These are phyloP conservation scores for Umimayanthus kanabou DNA, from an alignment of 92 coral and sea anemone species.

Conservation along the genomic window DNA sequence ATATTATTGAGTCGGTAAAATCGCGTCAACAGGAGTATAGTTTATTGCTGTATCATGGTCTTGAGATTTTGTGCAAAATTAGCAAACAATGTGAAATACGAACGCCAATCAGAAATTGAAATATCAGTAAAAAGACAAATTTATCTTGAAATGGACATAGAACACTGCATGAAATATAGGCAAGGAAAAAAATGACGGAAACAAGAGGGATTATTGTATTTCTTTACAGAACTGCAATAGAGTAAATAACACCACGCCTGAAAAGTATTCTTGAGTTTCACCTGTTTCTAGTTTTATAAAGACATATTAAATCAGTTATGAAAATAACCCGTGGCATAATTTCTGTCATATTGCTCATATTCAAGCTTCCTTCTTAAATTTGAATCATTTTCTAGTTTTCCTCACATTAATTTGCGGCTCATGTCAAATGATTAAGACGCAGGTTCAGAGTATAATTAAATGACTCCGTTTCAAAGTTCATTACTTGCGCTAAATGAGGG, in stretches of 20 bases:
- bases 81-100: not conserved
- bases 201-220: not conserved
- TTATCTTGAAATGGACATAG: not conserved
- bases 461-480: slow-evolving; percentile 22
- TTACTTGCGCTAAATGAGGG: slow-evolving; percentile 27
- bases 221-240: not conserved
- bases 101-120: no score
- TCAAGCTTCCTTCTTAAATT: slow-evolving; percentile 36
- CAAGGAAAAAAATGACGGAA: not conserved
- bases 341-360: not conserved
- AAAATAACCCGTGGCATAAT: not conserved
- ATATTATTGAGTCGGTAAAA: no score
- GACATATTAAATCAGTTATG: not conserved
- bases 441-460: slow-evolving; percentile 9
- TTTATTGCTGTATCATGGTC: not conserved
- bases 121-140: not conserved
- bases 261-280: not conserved
- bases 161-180: not conserved
- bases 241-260: not conserved
- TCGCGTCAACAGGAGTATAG: no score
- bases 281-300: not conserved
- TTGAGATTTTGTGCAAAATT: not conserved
- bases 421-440: slow-evolving; percentile 24
- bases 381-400: slow-evolving; percentile 11
- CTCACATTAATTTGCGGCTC: slow-evolving; percentile 34